phyloP scores from a whole-genome alignment of 2,797 vertebrate genomes.

The Coendou prehensilis region DNA sequence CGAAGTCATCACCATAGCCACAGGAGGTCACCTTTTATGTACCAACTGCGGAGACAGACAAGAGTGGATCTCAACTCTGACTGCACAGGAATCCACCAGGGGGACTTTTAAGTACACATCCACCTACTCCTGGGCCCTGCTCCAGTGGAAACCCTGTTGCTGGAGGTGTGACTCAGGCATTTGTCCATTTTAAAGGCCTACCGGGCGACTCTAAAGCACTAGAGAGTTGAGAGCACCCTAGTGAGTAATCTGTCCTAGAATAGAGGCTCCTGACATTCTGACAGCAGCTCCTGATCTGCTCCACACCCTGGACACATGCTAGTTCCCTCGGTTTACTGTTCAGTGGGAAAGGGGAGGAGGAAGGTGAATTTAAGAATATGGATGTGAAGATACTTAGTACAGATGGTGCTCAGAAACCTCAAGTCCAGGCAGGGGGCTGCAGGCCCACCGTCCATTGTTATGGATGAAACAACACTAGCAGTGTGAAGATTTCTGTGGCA shows the following conservation, averaged over 20 bases:
- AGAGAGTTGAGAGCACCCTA: fast-evolving
- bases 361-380: background rate
- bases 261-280: too few species aligned
- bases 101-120: background rate
- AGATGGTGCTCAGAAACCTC: too few species aligned
- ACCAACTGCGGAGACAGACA: background rate
- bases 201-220: background rate
- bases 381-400: background rate
- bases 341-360: too few species aligned
- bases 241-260: background rate
- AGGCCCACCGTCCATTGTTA: background rate
- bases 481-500: background rate
- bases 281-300: background rate
- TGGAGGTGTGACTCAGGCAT: background rate
- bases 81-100: background rate
- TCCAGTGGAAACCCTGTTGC: background rate
- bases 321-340: background rate
- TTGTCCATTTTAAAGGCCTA: background rate
- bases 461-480: background rate
- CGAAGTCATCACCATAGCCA: background rate
- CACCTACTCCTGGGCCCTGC: background rate
- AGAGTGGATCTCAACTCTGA: background rate
- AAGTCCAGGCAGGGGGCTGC: background rate
- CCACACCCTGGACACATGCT: too few species aligned
- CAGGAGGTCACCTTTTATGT: background rate